phyloP scores from a whole-genome alignment of 2,797 vertebrate species.

The Dendrocincla tyrannina region DNA sequence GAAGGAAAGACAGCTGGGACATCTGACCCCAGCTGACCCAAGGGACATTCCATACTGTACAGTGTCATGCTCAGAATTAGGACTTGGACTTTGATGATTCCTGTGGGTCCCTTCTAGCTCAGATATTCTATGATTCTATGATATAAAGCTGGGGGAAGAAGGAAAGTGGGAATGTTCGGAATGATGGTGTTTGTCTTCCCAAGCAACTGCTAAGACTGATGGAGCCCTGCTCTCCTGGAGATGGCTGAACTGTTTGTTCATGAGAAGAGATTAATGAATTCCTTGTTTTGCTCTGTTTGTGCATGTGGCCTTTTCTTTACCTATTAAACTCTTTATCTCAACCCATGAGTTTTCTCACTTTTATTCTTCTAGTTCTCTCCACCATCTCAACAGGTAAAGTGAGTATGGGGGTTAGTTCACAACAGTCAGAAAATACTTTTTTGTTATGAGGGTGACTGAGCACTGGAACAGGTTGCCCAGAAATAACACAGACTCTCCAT shows the following conservation, averaged over 20 bases:
- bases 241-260: background rate
- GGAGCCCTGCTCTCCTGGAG: background rate
- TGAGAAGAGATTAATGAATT: background rate
- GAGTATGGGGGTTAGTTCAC: fast-evolving
- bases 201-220: background rate
- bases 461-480: background rate
- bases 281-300: background rate
- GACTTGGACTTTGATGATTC: background rate
- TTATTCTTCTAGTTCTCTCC: background rate
- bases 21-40: background rate
- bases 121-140: background rate
- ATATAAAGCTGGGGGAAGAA: background rate
- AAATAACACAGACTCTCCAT: fast-evolving
- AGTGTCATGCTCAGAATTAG: background rate
- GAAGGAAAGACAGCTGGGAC: background rate
- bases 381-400: background rate
- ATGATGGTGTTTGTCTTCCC: fast-evolving
- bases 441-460: background rate
- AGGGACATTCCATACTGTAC: no score
- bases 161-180: background rate
- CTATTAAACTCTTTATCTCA: background rate
- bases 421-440: background rate
- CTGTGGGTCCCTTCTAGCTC: background rate
- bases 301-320: background rate
- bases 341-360: background rate